Evolutionary conservation across 2,113 vertebrate species (phyloP).

Genomic region (Neodontobutis hainanensis): DNA sequence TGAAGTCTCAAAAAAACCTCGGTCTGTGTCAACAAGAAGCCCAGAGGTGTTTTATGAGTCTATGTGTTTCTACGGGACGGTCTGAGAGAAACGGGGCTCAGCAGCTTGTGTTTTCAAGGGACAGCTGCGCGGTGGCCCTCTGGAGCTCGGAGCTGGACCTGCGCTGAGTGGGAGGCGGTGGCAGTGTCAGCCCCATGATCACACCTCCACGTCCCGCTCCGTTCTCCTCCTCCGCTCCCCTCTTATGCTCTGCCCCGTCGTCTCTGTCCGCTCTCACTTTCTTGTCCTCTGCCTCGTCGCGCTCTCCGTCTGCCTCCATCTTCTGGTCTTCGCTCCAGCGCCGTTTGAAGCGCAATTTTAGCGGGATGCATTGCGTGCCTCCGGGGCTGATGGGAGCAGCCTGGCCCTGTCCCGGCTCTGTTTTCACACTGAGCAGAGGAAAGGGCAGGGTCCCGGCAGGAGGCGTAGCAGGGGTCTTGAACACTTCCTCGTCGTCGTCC

Average conservation of each 20-base stretch:
- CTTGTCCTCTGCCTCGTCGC: slow-evolving; percentile 81
- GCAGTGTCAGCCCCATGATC: slow-evolving; percentile 59
- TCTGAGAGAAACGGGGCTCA: slow-evolving; percentile 49
- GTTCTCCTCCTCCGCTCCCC: slow-evolving; percentile 42
- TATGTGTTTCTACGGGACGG: slow-evolving; percentile 14
- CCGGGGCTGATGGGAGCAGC: slow-evolving; percentile 69
- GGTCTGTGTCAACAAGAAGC: slow-evolving; percentile 4
- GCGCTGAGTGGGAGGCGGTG: slow-evolving; percentile 68
- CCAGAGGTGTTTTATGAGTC: slow-evolving; percentile 24
- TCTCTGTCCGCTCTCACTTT: slow-evolving; percentile 82
- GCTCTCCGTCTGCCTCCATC: slow-evolving; percentile 82
- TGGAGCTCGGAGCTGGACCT: slow-evolving; percentile 88
- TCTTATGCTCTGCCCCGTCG: slow-evolving; percentile 49
- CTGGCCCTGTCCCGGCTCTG: slow-evolving; percentile 63
- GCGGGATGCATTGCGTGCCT: slow-evolving; percentile 84
- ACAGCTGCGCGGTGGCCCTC: slow-evolving; percentile 89
- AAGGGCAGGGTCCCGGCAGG: slow-evolving; percentile 29
- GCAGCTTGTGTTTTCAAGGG: slow-evolving; percentile 86
- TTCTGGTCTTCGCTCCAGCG: slow-evolving; percentile 93
- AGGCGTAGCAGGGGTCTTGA: slow-evolving; percentile 86
- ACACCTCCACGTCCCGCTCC: slow-evolving; percentile 35
- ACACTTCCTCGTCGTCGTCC: slow-evolving; percentile 86
- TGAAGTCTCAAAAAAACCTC: not conserved
- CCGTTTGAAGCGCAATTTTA: slow-evolving; percentile 90
- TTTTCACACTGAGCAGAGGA: slow-evolving; percentile 63